Evolutionary conservation across 2,113 vertebrate species (phyloP), one percentile per base, ranked within the genome.

Genomic region (Turnix velox): DNA sequence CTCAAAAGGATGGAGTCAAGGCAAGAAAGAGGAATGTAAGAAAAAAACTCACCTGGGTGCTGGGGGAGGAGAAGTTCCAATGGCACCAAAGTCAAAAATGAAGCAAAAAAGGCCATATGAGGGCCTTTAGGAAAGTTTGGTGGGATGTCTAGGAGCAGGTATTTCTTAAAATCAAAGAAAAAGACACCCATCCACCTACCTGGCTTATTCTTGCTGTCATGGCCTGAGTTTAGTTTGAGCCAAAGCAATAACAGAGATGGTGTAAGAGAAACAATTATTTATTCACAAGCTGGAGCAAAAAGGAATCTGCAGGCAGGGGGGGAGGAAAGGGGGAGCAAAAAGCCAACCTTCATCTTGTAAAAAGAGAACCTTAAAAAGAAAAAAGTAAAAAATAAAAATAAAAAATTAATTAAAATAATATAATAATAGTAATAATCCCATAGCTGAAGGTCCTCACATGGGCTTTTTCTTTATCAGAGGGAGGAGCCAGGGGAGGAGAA

Each of bases 301-400:
- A 86, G 72, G 71, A 84, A 66, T 93, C 82, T 93, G 84, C 37
- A 48, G 49, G 63, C 45, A 72, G 31, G 39, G 77, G 52, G 48
- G 57, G 55, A 40, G 39, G n/a, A n/a, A 54, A 66, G 48, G 54
- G 48, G 67, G 63, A 72, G 40, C 43, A 90, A 82, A 94, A 46
- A 54, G 88, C 79, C 84, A 95, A n/a, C n/a, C 78, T 52, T 48
- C 37, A 57, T 72, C 92, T 93, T 95, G 90, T 95, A 95, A 96
- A 96, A 95, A 92, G 35, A 61, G 39, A n/a, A 45, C 73, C 91
- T 95, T 94, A 78, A 92, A 93, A 91, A 83, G n/a, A n/a, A n/a
- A n/a, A n/a, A n/a, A n/a, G n/a, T n/a, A n/a, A n/a, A n/a, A n/a
- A n/a, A n/a, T n/a, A n/a, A n/a, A n/a, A n/a, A n/a, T n/a, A n/a